phyloP scores from a whole-genome alignment of 2,113 vertebrate genomes.

The Callionymus lyra region DNA sequence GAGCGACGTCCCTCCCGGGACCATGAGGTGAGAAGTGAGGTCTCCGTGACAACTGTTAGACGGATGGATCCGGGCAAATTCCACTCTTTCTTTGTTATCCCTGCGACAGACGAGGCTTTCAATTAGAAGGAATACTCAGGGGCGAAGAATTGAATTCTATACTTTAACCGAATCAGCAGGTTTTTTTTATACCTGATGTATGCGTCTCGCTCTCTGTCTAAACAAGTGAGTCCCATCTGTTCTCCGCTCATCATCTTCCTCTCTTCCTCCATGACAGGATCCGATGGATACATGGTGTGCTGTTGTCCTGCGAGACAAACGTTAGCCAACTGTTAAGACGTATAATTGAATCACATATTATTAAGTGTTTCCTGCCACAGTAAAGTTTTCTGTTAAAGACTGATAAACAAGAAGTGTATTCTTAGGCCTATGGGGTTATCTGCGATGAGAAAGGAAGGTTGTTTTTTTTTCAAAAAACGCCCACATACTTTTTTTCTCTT shows the following conservation, averaged over 20 bases:
- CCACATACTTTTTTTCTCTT: too few species aligned
- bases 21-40: slow-evolving; percentile 85
- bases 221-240: slow-evolving; percentile 75
- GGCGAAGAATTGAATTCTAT: not conserved
- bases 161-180: not conserved
- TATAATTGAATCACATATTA: too few species aligned
- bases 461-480: too few species aligned
- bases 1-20: slow-evolving; percentile 77
- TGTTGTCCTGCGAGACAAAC: slow-evolving; percentile 49
- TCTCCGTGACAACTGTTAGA: slow-evolving; percentile 85
- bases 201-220: slow-evolving; percentile 75
- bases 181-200: slow-evolving; percentile 82
- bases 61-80: slow-evolving; percentile 85
- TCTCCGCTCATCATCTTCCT: slow-evolving; percentile 79
- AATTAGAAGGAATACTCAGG: slow-evolving; percentile 2
- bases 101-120: slow-evolving; percentile 49
- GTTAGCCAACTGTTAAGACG: slow-evolving; percentile 12
- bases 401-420: too few species aligned
- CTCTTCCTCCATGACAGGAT: slow-evolving; percentile 78
- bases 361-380: too few species aligned
- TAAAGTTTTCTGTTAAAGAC: too few species aligned
- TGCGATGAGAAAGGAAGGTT: too few species aligned
- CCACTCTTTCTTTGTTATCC: slow-evolving; percentile 89
- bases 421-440: too few species aligned
- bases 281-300: slow-evolving; percentile 73